Conservation (phyloP, 2,113 vertebrate genomes). For the Nothoprocta perdicaria region DNA sequence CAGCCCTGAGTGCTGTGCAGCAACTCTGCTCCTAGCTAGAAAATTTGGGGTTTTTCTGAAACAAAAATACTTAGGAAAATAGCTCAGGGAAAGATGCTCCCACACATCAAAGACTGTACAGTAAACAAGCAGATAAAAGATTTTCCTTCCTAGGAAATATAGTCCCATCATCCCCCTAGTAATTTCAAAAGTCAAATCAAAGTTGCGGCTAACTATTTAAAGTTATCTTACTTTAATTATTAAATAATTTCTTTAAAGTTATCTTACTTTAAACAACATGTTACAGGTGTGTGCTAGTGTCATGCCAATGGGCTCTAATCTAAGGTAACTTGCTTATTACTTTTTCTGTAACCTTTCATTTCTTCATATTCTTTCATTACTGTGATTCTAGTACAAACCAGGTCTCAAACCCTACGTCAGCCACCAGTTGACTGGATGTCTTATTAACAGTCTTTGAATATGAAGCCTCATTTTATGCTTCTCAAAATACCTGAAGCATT, state of each 20-base stretch:
- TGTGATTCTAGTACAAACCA: neutral
- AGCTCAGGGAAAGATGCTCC: neutral
- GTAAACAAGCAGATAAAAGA: conserved; percentile 58
- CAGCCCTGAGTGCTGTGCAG: neutral
- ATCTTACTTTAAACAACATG: neutral
- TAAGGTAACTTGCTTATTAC: neutral
- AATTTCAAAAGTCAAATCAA: conserved; percentile 62
- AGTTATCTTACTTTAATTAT: neutral
- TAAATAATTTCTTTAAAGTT: too few species aligned
- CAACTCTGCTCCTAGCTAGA: conserved; percentile 16
- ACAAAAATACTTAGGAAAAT: conserved; percentile 30
- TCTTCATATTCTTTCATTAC: neutral
- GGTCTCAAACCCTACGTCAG: neutral
- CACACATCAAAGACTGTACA: conserved; percentile 11
- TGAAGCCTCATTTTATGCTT: neutral
- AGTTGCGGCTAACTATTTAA: conserved; percentile 59
- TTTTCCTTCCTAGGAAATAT: conserved; percentile 19
- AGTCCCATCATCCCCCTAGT: conserved; percentile 30
- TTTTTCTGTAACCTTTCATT: neutral
- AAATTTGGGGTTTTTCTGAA: conserved; percentile 52
- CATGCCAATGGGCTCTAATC: neutral
- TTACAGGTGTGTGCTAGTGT: conserved; percentile 40
- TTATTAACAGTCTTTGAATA: conserved; percentile 11
- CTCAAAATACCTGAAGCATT: neutral
- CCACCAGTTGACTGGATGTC: neutral